Evolutionary conservation across 2,113 vertebrate species (phyloP).

Genomic region (Neopipo cinnamomea): DNA sequence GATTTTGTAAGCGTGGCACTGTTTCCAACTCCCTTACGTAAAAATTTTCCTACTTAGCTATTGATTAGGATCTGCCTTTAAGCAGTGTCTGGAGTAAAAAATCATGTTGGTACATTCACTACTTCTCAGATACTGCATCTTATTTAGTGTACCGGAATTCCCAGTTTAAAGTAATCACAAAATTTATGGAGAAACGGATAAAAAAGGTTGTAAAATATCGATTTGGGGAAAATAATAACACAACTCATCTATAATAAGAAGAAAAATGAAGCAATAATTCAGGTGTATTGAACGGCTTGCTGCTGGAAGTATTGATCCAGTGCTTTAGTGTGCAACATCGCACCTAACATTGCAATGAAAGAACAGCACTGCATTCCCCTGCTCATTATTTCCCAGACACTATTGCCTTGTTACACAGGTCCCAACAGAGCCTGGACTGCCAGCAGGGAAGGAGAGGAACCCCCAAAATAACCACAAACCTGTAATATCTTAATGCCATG

Average conservation of each 20-base stretch:
- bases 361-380: conserved; percentile 68
- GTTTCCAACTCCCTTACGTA: conserved; percentile 49
- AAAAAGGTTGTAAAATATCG: conserved; percentile 99
- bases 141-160: conserved; percentile 98
- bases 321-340: conserved; percentile 88
- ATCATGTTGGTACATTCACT: conserved; percentile 69
- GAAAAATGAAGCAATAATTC: conserved; percentile 99
- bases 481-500: conserved; percentile 39
- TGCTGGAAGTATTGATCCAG: conserved; percentile 88
- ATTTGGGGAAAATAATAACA: conserved; percentile 89
- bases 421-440: conserved; percentile 79
- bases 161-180: conserved; percentile 98
- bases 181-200: conserved; percentile 99
- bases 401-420: conserved; percentile 86
- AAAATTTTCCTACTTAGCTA: conserved; percentile 52
- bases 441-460: conserved; percentile 33
- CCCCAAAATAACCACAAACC: conserved; percentile 36
- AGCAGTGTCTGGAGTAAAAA: conserved; percentile 68
- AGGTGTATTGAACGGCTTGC: conserved; percentile 90
- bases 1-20: conserved; percentile 29
- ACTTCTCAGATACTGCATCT: conserved; percentile 80
- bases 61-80: conserved; percentile 70
- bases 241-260: conserved; percentile 97
- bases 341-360: conserved; percentile 86
- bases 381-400: conserved; percentile 87